Evolutionary conservation across 2,113 vertebrate species (phyloP), one percentile per base, ranked within the genome.

Genomic region (Syngnathus typhle): DNA sequence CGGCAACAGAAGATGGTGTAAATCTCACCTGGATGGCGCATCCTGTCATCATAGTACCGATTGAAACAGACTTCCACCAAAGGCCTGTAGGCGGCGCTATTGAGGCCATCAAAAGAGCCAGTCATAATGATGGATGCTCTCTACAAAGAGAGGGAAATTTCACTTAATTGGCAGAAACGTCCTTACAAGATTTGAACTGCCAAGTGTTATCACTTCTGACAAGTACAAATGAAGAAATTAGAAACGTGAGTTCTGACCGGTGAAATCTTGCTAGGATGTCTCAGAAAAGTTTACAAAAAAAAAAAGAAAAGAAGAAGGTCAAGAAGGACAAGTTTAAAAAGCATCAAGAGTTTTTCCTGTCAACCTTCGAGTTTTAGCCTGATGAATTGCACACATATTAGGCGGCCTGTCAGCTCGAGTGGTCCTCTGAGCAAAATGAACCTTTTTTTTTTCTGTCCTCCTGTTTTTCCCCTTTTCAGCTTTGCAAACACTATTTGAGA

Each of bases 401-500:
- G 77, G 84, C 82, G 70, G 80, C 76, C 78, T 88, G 87, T 91
- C 88, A 89, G 82, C 82, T 84, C 75, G 80, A 81, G 70, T 73
- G 79, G 77, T 85, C 76, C 80, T 85, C 79, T 43, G 74, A 81
- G 81, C 80, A 84, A 87, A 58, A 84, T 76, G 58, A 73, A 79
- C 74, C 60, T 71, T 77, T 85, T 82, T 81, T 70, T 71, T 76
- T 86, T 81, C 80, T 65, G 15, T 39, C 56, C 21, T 73, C 59
- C 78, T 79, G 73, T 83, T 87, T 84, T 83, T 82, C 90, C 90
- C 87, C 70, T 78, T 85, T 90, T 90, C 86, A 89, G 90, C 91
- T 85, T 90, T 89, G 90, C 89, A 90, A 87, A 91, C 90, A 90
- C 88, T 89, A 89, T 91, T 91, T 90, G 82, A 90, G 88, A 88